Base-by-base conservation (phyloP, 2,113 vertebrate species). In the Sarotherodon lohbergeri region DNA sequence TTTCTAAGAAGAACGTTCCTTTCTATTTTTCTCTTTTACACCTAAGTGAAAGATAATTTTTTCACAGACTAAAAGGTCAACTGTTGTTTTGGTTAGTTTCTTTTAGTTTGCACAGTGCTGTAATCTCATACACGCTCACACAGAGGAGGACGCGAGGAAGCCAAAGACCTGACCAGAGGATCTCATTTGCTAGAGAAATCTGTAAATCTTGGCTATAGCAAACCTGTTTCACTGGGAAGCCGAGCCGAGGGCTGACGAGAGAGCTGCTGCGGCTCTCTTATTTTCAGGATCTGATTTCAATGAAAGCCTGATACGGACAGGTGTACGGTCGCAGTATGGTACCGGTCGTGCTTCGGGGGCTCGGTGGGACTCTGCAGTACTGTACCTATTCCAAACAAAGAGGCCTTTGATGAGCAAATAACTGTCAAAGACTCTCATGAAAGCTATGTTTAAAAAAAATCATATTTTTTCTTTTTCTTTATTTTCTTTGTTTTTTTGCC, bases 11-110 rank as follows among this genome's bases (percentile, higher is more conserved):
- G 90, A 90, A 94, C 80, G 36, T 91, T 95, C 82, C 95, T 96
- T 96, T 96, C 92, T 96, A 95, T 94, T 95, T 94, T 94, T 95
- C 93, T 95, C 92, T 94, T 94, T 95, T 94, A 96, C 94, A 96
- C 95, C 94, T 92, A 39, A 90, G 95, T 94, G 94, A 91, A 94
- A 96, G 92, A 88, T 90, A 56, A 50, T 71, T 93, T 96, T 68
- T 95, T 95, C 95, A 95, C 93, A 89, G 90, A 93, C 90, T 91
- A 27, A 93, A 93, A 95, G 94, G 95, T 94, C 91, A 91, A 90
- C 80, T 84, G 90, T 94, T 88, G 89, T 86, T 94, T 93, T 41
- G 82, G 90, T 96, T 94, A 29, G 90, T 94, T 94, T 88, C 85
- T 87, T 95, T 96, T 93, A 88, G 88, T 96, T 95, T 95, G 95